These are phyloP conservation scores for Seira ritae DNA, from an alignment of 2,888 invertebrate genomes.

Conservation along the genomic window DNA sequence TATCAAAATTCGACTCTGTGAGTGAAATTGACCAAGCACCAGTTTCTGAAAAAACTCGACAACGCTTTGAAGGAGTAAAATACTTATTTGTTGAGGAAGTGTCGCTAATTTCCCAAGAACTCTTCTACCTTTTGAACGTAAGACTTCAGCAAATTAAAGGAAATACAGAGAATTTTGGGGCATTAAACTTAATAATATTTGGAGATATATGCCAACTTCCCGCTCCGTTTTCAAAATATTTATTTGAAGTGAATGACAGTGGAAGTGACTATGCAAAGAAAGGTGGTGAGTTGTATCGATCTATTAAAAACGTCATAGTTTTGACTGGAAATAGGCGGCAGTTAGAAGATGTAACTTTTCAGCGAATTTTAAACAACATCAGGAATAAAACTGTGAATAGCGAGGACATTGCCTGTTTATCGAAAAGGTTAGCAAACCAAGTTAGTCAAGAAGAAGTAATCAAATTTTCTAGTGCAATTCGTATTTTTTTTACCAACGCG, in stretches of 20 bases:
- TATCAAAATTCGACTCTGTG: not conserved
- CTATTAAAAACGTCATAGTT: not conserved
- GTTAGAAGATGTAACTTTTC: not conserved
- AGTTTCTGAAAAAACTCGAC: not conserved
- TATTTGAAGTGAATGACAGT: not conserved
- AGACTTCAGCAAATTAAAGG: not conserved
- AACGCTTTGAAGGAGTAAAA: not conserved
- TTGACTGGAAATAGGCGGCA: not conserved
- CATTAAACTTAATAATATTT: not conserved
- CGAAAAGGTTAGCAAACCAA: not conserved
- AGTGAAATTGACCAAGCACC: not conserved
- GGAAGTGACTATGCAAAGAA: too few species aligned
- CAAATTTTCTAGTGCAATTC: too few species aligned
- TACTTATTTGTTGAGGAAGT: not conserved
- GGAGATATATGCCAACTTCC: not conserved
- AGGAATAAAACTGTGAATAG: not conserved
- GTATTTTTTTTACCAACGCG: not conserved
- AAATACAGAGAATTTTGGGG: not conserved
- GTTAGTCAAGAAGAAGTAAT: too few species aligned
- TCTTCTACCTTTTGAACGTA: not conserved
- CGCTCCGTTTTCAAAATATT: not conserved
- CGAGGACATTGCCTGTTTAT: not conserved
- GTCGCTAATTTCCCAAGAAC: not conserved
- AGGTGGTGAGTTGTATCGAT: too few species aligned
- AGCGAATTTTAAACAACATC: not conserved